Percentiles rank a stretch among this genome's conserved stretches.
Evolutionary conservation across 2,797 vertebrate species (phyloP).

Genomic region (Pampus argenteus): DNA sequence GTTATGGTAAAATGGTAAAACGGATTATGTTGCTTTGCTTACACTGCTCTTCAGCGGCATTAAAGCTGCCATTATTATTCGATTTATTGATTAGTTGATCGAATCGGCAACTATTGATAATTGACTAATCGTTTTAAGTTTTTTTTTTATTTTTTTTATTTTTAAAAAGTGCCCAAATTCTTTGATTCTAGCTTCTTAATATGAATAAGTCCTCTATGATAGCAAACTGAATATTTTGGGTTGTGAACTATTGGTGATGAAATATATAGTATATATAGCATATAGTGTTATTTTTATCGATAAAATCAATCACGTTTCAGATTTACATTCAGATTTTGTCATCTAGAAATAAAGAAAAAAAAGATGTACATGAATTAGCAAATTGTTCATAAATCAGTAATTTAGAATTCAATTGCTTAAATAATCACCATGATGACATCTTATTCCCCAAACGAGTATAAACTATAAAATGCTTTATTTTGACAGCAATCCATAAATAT

Average conservation of each 20-base stretch:
- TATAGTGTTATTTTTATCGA: not conserved
- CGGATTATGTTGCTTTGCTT: conserved; percentile 6
- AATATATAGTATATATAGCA: too few relatives aligned
- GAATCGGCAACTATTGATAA: too few relatives aligned
- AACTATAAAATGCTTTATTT: conserved; percentile 24
- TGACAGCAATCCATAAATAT: conserved; percentile 59
- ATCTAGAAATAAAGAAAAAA: not conserved
- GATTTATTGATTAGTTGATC: too few relatives aligned
- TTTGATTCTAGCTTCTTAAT: too few relatives aligned
- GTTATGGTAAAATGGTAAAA: too few relatives aligned
- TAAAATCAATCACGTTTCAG: not conserved
- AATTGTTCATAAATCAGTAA: not conserved
- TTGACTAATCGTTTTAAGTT: too few relatives aligned
- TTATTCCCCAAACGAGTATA: not conserved
- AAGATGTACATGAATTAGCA: not conserved
- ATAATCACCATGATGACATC: conserved; percentile 11
- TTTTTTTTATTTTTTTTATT: too few relatives aligned
- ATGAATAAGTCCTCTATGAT: too few relatives aligned
- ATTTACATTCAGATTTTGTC: not conserved
- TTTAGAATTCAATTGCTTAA: not conserved
- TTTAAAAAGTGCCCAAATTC: too few relatives aligned
- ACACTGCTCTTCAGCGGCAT: conserved; percentile 22
- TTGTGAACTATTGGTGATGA: too few relatives aligned
- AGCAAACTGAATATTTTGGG: too few relatives aligned
- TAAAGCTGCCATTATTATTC: too few relatives aligned